Evolutionary conservation across 2,113 vertebrate genomes (phyloP), one percentile per base, ranked within the genome.

Genomic region (Quiscalus mexicanus): DNA sequence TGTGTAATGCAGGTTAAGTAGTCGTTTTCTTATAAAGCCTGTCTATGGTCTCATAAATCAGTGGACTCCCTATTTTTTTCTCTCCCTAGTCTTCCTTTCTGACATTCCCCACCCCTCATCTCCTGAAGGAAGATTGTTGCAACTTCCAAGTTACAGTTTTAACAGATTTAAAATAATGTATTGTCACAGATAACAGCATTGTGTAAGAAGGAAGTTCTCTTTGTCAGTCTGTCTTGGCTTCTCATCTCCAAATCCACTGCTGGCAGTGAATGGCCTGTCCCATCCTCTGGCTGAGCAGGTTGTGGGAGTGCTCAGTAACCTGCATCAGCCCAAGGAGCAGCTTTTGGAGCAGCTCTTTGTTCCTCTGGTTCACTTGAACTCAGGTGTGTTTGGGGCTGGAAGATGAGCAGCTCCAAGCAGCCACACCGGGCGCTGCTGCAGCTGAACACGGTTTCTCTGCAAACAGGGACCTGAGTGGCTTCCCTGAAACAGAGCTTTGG

Each of bases 1-100:
- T 92, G 92, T 83, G 52, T 90, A 80, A 88, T 90, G 70, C 85
- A 90, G 92, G 90, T 91, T 92, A 90, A 93, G 82, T 78, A 90
- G 50, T 77, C 1, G 0, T 88, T 94, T 86, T 74, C 71, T 74
- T 79, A 75, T 75, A 87, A 65, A 80, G 52, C 11, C 12, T 70
- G 64, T 93, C 60, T 93, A 2, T 84, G 56, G 55, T 67, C 67
- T 90, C 79, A 77, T 92, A 91, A 93, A 93, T 92, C 87, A 91
- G 35, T 22, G 15, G 45, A 52, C 39, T 87, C 22, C 33, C 3
- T 49, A 1, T 31, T 58, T 63, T n/a, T 49, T 15, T 16, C 16
- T 3, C 18, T 59, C 39, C 31, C 9, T 27, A 10, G 10, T 62
- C 39, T 59, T 87, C 25, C 27, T 56, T 91, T 76, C 42, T 90